Base-by-base conservation (phyloP, 2,113 vertebrate genomes). In the Paracanthobrama guichenoti region DNA sequence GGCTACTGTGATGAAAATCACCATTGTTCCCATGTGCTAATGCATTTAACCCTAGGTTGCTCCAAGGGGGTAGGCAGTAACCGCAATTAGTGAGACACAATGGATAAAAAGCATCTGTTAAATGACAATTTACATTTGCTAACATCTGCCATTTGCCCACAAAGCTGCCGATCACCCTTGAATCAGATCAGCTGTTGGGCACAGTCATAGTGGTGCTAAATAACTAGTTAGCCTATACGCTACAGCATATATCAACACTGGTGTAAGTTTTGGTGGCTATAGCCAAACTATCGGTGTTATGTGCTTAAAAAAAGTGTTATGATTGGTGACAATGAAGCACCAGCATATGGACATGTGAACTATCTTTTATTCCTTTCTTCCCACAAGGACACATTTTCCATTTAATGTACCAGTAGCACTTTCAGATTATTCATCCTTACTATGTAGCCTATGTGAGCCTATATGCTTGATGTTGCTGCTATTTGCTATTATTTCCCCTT, bases 91-190 rank as follows among this genome's bases (percentile, higher is more conserved):
- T 28, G 13, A 31, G 8, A 20, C 6, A 39, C 16, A 69, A 39
- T 20, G 14, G 46, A 50, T 74, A 9, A 74, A 74, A 73, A 73
- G 22, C 42, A 73, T 73, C 71, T 75, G 72, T 14, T 74, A 28
- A 46, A 50, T 28, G 46, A 48, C 46, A 28, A 74, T 50, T 74
- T 50, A 24, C 72, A 28, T 67, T 18, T 20, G 31, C 16, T 31
- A 20, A 18, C 66, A 16, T 28, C 67, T 72, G 12, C 48, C 73
- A 31, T 75, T 53, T 18, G 73, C 50, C 73, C 46, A 48, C 73
- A 75, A 72, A 46, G 73, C 46, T 31, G 46, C 73, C 31, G 46
- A 31, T 75, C 48, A 42, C 18, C 18, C 31, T 20, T 42, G 42
- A 72, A 46, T 24, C 69, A 24, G 20, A 46, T 42, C 22, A 44